Evolutionary conservation across 2,113 vertebrate genomes (phyloP).

Genomic region (Lagopus leucura): DNA sequence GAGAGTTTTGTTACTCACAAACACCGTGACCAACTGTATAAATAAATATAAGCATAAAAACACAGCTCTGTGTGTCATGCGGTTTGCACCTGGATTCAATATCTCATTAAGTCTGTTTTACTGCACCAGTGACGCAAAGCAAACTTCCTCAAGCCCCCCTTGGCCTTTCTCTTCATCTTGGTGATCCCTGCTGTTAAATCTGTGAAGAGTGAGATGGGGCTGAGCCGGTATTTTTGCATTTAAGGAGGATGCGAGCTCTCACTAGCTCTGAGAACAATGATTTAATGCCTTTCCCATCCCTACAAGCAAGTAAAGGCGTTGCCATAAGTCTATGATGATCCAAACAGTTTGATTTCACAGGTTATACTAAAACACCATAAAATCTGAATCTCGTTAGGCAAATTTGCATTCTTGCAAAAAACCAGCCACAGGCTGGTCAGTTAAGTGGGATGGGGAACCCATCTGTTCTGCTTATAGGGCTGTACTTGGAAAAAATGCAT

Average conservation of each 20-base stretch:
- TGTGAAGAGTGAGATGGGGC: fast-evolving
- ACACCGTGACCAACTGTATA: fast-evolving
- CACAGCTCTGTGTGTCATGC: neutral
- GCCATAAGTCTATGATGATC: neutral
- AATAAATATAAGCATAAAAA: neutral
- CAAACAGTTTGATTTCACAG: neutral
- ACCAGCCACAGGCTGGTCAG: neutral
- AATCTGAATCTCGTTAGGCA: neutral
- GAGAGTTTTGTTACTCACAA: neutral
- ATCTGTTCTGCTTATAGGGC: neutral
- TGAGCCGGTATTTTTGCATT: neutral
- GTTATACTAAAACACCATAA: neutral
- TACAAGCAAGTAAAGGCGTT: neutral
- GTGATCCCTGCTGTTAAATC: neutral
- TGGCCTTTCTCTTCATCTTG: neutral
- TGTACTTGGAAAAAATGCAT: neutral
- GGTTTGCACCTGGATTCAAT: neutral
- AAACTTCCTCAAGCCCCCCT: neutral
- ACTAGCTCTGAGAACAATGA: neutral
- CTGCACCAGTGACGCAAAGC: neutral
- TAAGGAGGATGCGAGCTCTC: neutral
- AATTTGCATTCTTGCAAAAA: neutral
- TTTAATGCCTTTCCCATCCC: neutral
- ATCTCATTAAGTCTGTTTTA: neutral
- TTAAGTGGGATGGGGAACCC: neutral